phyloP scores from a whole-genome alignment of 1,140 invertebrate species.

The Armadillidium nasatum region DNA sequence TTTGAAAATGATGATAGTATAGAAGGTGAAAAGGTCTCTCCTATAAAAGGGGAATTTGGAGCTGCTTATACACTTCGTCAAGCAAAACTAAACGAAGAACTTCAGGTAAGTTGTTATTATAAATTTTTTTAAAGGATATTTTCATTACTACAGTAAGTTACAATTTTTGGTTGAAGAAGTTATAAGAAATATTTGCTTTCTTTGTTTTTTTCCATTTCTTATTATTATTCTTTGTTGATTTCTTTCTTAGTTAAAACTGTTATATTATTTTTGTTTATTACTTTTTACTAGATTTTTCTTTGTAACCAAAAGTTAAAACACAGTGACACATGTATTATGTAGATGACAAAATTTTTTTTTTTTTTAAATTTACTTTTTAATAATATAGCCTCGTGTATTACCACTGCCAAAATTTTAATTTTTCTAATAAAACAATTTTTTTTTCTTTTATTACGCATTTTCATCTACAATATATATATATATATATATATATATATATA shows the following conservation, averaged over 20 bases:
- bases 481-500: no score
- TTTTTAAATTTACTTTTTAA: no score
- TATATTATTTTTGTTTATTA: background rate
- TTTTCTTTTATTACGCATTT: background rate
- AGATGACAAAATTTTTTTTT: no score
- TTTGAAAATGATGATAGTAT: conserved; percentile 37
- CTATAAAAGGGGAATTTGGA: conserved; percentile 56
- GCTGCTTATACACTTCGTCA: conserved; percentile 62
- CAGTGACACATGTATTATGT: no score
- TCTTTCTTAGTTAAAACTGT: no score
- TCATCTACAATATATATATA: no score
- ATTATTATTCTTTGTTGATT: background rate
- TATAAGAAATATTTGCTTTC: background rate
- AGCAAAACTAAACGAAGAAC: conserved; percentile 49
- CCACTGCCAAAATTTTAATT: no score
- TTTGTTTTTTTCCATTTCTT: no score
- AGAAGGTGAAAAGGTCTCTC: background rate
- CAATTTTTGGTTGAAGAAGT: background rate
- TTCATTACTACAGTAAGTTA: background rate
- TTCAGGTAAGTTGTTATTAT: conserved; percentile 44
- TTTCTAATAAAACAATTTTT: no score
- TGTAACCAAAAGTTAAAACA: no score
- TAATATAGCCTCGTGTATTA: no score
- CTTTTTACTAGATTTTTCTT: no score
- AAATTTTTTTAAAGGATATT: background rate